Evolutionary conservation across 2,113 vertebrate genomes (phyloP).

Genomic region (Dryoscopus gambensis): DNA sequence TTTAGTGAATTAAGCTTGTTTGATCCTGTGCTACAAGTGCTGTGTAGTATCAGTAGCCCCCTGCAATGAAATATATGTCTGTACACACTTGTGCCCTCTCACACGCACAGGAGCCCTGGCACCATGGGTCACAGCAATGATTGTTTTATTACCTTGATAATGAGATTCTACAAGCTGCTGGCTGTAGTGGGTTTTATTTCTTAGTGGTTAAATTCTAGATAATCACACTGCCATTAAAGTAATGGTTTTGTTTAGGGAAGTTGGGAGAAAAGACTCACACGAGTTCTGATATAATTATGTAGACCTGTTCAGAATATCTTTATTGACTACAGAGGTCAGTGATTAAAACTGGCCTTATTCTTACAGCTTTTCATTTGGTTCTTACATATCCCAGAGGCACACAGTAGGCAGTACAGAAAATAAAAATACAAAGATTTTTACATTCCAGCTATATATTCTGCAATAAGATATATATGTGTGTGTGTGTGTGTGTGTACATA

Average conservation of each 20-base stretch:
- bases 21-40: not conserved
- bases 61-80: not conserved
- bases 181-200: not conserved
- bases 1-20: not conserved
- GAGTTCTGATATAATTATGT: not conserved
- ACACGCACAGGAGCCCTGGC: not conserved
- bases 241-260: not conserved
- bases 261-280: not conserved
- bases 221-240: not conserved
- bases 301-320: constrained; percentile 1
- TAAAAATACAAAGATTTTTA: constrained; percentile 51
- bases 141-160: not conserved
- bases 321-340: not conserved
- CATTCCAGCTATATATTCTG: constrained; percentile 3
- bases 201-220: not conserved
- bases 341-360: not conserved
- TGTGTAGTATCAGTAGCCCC: not conserved
- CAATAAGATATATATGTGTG: not conserved
- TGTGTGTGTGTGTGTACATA: not conserved
- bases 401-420: constrained; percentile 41
- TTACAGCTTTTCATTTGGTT: constrained; percentile 17
- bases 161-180: not conserved
- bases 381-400: constrained; percentile 45
- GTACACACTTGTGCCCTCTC: not conserved
- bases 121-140: not conserved